Evolutionary conservation across 2,113 vertebrate species (phyloP).

Genomic region (Cephalopholis sonnerati): DNA sequence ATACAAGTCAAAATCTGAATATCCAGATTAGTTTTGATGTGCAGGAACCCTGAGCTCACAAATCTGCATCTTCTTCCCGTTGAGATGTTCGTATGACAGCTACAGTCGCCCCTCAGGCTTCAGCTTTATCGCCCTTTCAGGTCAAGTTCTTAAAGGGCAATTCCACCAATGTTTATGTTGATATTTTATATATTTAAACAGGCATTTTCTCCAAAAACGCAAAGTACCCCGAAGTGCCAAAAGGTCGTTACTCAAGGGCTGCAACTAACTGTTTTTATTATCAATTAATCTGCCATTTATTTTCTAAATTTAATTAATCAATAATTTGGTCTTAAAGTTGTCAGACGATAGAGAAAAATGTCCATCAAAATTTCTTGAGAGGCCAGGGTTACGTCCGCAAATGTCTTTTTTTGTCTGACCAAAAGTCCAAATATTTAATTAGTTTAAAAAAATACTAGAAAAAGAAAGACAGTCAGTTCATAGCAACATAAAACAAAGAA

Average conservation of each 20-base stretch:
- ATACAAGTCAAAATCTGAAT: neutral
- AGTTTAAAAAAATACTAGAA: too few species aligned
- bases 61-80: neutral
- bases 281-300: neutral
- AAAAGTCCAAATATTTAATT: neutral
- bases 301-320: neutral
- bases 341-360: too few species aligned
- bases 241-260: neutral
- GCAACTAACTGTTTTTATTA: neutral
- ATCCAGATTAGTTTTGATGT: neutral
- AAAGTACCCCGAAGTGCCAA: neutral
- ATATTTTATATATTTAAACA: neutral
- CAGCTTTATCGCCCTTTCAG: slow-evolving; percentile 28
- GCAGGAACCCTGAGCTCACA: neutral
- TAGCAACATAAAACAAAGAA: too few species aligned
- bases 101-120: neutral
- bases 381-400: too few species aligned
- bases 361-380: too few species aligned
- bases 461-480: too few species aligned
- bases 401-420: neutral
- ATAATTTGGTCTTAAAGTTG: neutral
- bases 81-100: neutral
- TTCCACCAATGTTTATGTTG: neutral
- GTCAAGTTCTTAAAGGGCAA: slow-evolving; percentile 17
- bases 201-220: neutral